A percentile compares a stretch with the other conserved stretches of the same genome.
phyloP scores from a whole-genome alignment of 2,113 vertebrate species.

The Anas platyrhynchos region DNA sequence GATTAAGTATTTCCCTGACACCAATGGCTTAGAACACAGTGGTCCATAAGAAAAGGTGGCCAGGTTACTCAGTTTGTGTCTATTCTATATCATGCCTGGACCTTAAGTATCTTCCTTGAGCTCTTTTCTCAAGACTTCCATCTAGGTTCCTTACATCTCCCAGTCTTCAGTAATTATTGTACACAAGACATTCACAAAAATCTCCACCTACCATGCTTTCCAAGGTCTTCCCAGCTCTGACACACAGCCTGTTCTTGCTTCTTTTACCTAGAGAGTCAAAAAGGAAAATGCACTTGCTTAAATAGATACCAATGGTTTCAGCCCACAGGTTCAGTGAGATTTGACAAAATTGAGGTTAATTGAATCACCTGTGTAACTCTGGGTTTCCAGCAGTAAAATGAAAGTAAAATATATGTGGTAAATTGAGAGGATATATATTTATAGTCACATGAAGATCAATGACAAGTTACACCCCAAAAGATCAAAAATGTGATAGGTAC shows the following conservation, averaged over 20 bases:
- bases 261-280: rapidly evolving
- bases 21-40: not conserved
- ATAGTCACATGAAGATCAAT: not conserved
- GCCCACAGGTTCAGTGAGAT: not conserved
- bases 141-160: not conserved
- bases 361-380: not conserved
- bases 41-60: not conserved
- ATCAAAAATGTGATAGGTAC: not conserved
- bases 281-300: rapidly evolving
- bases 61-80: not conserved
- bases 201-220: rapidly evolving
- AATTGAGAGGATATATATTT: not conserved
- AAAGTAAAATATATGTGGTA: rapidly evolving
- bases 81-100: rapidly evolving
- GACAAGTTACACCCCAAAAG: not conserved
- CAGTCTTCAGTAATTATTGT: rapidly evolving
- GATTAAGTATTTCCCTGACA: not conserved
- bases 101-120: not conserved
- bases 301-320: not conserved
- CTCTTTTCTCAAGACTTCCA: not conserved
- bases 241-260: rapidly evolving
- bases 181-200: rapidly evolving
- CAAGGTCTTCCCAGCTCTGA: rapidly evolving
- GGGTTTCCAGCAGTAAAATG: not conserved
- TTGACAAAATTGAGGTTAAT: not conserved